phyloP scores from a whole-genome alignment of 2,797 vertebrate species.

The Caiman crocodilus region DNA sequence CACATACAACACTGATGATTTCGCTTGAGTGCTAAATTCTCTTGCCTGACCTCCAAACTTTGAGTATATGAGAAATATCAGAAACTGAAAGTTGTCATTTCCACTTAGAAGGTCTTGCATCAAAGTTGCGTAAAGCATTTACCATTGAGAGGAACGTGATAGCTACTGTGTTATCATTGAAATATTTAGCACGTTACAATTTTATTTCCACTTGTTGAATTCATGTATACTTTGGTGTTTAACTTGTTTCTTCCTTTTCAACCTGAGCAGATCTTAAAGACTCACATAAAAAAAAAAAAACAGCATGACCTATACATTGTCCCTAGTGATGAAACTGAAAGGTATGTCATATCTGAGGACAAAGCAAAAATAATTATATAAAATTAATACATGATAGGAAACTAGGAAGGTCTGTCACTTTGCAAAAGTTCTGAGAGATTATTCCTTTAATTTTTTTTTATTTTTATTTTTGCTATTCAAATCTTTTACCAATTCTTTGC shows the following conservation, averaged over 20 bases:
- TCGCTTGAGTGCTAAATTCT: slow-evolving; percentile 21
- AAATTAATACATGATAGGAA: neutral
- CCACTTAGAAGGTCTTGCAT: slow-evolving; percentile 36
- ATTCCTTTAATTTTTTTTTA: neutral
- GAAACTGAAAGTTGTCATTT: slow-evolving; percentile 45
- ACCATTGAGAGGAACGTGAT: neutral
- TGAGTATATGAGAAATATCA: slow-evolving; percentile 11
- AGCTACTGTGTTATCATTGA: neutral
- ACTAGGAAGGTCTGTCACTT: neutral
- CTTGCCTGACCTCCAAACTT: slow-evolving; percentile 47
- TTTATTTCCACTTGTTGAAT: neutral
- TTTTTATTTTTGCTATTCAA: neutral
- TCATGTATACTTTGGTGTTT: neutral
- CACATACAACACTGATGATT: slow-evolving; percentile 35
- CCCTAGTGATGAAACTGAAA: neutral
- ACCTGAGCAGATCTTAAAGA: neutral
- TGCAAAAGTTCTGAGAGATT: neutral
- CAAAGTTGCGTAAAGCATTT: neutral
- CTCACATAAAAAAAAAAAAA: neutral
- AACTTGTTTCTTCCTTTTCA: neutral
- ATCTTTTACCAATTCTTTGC: neutral
- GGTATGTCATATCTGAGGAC: neutral
- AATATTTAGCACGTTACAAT: neutral
- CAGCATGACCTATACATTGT: neutral
- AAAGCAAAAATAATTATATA: neutral